Conservation (phyloP, 2,888 invertebrate genomes). For the Acleris cristana region DNA sequence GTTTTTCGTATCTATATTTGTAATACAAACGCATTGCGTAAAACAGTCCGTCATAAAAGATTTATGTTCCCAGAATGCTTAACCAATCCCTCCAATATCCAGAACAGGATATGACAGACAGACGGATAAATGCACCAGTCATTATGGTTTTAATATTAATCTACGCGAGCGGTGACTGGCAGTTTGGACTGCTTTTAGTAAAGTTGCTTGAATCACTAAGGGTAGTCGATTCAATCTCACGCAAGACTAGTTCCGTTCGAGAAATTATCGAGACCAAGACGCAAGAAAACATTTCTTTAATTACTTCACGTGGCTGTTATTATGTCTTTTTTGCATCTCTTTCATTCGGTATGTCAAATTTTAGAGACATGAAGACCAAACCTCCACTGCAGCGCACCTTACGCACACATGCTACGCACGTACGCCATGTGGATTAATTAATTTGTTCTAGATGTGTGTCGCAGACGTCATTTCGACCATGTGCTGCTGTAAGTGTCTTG, state of each 20-base stretch:
- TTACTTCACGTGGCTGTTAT: not conserved
- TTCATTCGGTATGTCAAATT: too few relatives aligned
- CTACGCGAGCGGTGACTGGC: slow-evolving; percentile 34
- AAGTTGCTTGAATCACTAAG: slow-evolving; percentile 17
- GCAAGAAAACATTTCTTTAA: not conserved
- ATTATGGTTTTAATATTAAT: slow-evolving; percentile 35
- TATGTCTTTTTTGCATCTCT: not conserved
- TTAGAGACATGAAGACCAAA: too few relatives aligned
- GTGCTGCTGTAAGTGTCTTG: too few relatives aligned
- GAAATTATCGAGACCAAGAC: not conserved
- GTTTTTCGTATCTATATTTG: too few relatives aligned
- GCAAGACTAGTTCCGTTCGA: not conserved
- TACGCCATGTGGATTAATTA: too few relatives aligned
- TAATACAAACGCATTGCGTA: too few relatives aligned
- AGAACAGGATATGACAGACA: slow-evolving; percentile 24
- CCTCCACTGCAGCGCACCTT: too few relatives aligned
- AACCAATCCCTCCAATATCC: slow-evolving; percentile 13
- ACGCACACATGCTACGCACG: too few relatives aligned
- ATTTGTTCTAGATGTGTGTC: too few relatives aligned
- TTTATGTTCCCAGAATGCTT: slow-evolving; percentile 9
- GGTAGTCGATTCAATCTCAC: slow-evolving; percentile 12
- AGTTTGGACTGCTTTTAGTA: slow-evolving; percentile 34
- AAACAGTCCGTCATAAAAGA: too few relatives aligned
- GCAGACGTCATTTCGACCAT: too few relatives aligned
- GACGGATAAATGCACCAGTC: slow-evolving; percentile 33